Percentiles rank a stretch among this genome's conserved stretches.
Evolutionary conservation across 2,888 invertebrate genomes (phyloP).

Genomic region (Hypercompe scribonia): DNA sequence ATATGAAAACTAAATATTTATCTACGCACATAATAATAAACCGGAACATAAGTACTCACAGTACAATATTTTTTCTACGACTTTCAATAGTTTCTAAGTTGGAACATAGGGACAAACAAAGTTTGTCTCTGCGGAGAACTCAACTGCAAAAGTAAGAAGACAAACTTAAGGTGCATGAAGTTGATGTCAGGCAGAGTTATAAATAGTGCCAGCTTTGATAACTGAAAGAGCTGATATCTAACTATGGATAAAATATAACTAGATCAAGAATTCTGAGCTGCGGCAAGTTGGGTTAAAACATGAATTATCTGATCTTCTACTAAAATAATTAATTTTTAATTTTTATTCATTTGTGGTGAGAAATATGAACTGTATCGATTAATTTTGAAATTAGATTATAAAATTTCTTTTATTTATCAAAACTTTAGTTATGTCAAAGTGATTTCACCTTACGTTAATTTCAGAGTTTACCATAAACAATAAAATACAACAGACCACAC

Average conservation of each 20-base stretch:
- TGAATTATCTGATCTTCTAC: too few species aligned
- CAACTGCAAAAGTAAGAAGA: constrained; percentile 30
- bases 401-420: too few species aligned
- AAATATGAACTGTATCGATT: too few species aligned
- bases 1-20: not conserved
- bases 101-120: constrained; percentile 36
- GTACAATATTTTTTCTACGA: constrained; percentile 27
- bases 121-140: constrained; percentile 26
- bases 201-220: constrained; percentile 34
- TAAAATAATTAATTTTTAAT: too few species aligned
- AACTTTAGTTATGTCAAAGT: too few species aligned
- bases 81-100: constrained; percentile 39
- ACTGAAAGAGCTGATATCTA: constrained; percentile 2
- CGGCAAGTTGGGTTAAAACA: not conserved
- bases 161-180: constrained; percentile 31
- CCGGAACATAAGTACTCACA: constrained; percentile 18
- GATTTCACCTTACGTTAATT: too few species aligned
- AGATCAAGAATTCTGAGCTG: not conserved
- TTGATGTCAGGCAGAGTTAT: constrained; percentile 29
- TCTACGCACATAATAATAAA: constrained; percentile 16
- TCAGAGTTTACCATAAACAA: too few species aligned
- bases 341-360: too few species aligned
- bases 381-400: too few species aligned
- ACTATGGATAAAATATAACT: not conserved
- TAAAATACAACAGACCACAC: too few species aligned